Evolutionary conservation across 2,113 vertebrate genomes (phyloP).

Genomic region (Mustela nigripes): DNA sequence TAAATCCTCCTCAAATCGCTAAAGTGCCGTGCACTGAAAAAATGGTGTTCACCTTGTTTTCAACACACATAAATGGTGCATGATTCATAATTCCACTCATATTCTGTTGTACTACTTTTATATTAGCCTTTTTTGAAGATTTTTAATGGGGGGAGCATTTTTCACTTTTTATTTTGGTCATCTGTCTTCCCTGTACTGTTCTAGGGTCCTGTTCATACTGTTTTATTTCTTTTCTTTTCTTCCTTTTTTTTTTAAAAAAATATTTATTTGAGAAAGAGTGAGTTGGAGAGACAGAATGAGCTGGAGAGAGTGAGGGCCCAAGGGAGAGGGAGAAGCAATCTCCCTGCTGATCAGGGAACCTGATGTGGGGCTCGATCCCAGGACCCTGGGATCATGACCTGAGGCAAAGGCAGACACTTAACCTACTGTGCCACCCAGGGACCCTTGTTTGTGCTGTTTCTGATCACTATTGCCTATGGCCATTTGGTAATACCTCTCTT

Average conservation of each 20-base stretch:
- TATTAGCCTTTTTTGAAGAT: neutral
- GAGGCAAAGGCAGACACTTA: neutral
- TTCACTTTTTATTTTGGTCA: fast-evolving
- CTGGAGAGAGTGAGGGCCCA: neutral
- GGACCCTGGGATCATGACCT: neutral
- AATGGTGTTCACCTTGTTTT: fast-evolving
- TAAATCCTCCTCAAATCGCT: neutral
- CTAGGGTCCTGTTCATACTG: fast-evolving
- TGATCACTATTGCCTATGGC: fast-evolving
- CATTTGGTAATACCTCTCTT: fast-evolving
- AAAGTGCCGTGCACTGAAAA: neutral
- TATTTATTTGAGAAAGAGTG: neutral
- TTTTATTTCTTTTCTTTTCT: neutral
- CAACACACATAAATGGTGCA: fast-evolving
- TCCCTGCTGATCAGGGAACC: neutral
- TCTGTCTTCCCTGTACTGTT: fast-evolving
- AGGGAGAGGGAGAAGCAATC: neutral
- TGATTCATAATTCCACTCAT: fast-evolving
- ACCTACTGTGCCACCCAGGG: neutral
- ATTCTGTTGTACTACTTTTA: neutral
- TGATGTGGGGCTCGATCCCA: neutral
- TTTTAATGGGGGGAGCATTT: fast-evolving
- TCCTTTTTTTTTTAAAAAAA: neutral
- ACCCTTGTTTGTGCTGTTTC: neutral
- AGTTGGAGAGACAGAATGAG: neutral